Evolutionary conservation across 37 sponge, comb jelly and placozoan species (phyloP).

Genomic region (Petrosia ficiformis): DNA sequence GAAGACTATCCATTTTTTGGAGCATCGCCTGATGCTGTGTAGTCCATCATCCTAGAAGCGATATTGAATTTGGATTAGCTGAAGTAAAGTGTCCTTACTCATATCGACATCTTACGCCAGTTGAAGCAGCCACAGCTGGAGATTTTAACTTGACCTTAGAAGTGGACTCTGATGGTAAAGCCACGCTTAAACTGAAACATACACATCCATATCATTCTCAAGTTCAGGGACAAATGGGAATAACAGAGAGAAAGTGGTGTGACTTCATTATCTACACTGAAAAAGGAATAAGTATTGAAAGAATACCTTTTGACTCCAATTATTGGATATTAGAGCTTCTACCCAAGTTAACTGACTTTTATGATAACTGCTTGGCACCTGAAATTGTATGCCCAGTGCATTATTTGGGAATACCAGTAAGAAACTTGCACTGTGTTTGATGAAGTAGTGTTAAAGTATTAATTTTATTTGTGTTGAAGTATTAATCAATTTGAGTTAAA

Average conservation of each 20-base stretch:
- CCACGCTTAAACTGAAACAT: slow-evolving; percentile 7
- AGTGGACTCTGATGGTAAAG: background rate
- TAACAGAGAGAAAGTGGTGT: slow-evolving; percentile 52
- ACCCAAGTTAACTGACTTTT: too few relatives aligned
- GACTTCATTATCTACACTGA: slow-evolving; percentile 55
- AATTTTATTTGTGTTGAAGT: background rate
- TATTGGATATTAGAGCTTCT: slow-evolving; percentile 30
- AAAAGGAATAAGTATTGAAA: slow-evolving; percentile 38
- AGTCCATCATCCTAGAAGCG: slow-evolving; percentile 16
- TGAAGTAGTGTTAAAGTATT: slow-evolving; percentile 1
- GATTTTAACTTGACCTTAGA: slow-evolving; percentile 11
- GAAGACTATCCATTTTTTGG: slow-evolving; percentile 30
- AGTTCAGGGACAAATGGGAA: slow-evolving; percentile 60
- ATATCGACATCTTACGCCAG: too few relatives aligned
- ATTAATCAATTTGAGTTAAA: background rate
- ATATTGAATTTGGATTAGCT: slow-evolving; percentile 26
- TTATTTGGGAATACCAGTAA: too few relatives aligned
- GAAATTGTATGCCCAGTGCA: too few relatives aligned
- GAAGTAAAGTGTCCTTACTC: too few relatives aligned
- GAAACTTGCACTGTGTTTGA: slow-evolving; percentile 1
- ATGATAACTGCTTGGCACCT: too few relatives aligned
- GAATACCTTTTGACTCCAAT: slow-evolving; percentile 27
- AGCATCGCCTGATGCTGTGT: slow-evolving; percentile 46
- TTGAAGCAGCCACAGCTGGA: background rate
- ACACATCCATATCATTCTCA: slow-evolving; percentile 46